Evolutionary conservation across 2,113 vertebrate species (phyloP), one percentile per base, ranked within the genome.

Genomic region (Limnothrissa miodon): DNA sequence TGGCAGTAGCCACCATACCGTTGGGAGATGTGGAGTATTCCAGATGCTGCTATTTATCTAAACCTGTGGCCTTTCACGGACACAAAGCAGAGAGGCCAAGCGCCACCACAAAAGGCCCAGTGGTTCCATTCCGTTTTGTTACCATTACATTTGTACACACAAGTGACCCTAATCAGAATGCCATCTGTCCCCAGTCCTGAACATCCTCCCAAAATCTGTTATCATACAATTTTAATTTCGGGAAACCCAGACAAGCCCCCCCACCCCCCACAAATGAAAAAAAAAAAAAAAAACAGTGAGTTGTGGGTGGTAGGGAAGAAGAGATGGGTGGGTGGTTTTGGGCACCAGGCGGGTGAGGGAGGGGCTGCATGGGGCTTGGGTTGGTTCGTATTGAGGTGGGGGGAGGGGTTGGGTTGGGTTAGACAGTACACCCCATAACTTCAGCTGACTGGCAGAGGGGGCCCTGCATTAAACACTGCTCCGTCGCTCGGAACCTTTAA

Each of bases 401-500:
- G 66, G 66, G 11, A 74, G 33, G 66, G 66, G 36, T 29, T 36
- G 66, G 1, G 29, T 36, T 33, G 89, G 88, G 88, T 89, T 91
- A 74, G 86, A 87, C 86, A 90, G 88, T 91, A 90, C 92, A 93
- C 92, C 92, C 93, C 92, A 92, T 95, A 93, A 93, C 94, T 93
- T 92, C 90, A 92, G 92, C 94, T 91, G 92, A 93, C 93, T 95
- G 92, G 91, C 91, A 87, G 91, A 94, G 92, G 90, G 93, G 92
- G 89, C 92, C 93, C 92, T 91, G 90, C 89, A 94, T 95, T 95
- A 94, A 95, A 93, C 92, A 94, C 92, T 92, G 93, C 92, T 94
- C 94, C 87, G 91, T 95, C 93, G 93, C 89, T 93, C 86, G 94
- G 94, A 95, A 95, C 93, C 93, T 94, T 94, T 95, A 95, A 95